A percentile compares a stretch with the other conserved stretches of the same genome.
These are phyloP conservation scores for Gallinago stenura DNA, from an alignment of 2,797 vertebrate genomes.

Conservation along the genomic window DNA sequence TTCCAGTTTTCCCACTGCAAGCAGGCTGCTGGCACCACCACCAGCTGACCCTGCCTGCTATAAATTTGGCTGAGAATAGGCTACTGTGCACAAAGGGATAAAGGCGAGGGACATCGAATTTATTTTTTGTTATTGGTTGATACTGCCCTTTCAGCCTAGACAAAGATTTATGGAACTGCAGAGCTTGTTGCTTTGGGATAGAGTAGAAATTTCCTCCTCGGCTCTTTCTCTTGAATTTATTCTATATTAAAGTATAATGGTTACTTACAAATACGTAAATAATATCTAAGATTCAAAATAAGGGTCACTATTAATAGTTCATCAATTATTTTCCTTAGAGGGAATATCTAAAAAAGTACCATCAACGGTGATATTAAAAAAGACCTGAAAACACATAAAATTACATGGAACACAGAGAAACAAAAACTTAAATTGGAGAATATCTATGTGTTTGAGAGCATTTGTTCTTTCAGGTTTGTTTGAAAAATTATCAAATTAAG, in stretches of 20 bases:
- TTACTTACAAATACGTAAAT: background rate
- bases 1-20: background rate
- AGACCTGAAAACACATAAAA: background rate
- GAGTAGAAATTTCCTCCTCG: background rate
- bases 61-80: background rate
- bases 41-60: background rate
- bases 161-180: background rate
- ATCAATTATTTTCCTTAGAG: background rate
- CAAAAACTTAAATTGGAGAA: background rate
- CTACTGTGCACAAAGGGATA: background rate
- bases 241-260: background rate
- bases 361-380: background rate
- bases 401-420: background rate
- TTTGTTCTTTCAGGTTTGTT: background rate
- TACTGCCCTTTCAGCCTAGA: background rate
- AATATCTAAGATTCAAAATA: background rate
- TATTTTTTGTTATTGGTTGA: background rate
- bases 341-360: background rate
- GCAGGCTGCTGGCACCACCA: background rate
- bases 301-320: background rate
- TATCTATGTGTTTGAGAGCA: background rate
- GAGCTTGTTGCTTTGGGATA: background rate
- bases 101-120: background rate
- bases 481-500: background rate
- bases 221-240: background rate